Base-by-base conservation (phyloP, 64 coral and sea anemone species). In the Actinia equina region DNA sequence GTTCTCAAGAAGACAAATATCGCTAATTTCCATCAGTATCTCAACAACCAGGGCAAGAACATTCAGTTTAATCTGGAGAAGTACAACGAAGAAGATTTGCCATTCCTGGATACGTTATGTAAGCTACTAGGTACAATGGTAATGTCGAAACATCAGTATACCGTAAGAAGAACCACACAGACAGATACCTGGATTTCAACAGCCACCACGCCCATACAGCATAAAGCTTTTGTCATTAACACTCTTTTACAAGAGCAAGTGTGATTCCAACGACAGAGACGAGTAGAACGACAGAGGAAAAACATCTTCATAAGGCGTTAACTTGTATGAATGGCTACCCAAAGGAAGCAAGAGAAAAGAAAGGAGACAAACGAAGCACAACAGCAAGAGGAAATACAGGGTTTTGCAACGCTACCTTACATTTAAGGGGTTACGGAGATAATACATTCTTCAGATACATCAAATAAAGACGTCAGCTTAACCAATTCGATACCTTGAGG, bases 191-290 rank as follows among this genome's bases (percentile, higher is more conserved):
- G 17, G 42, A 56, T 43, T 86, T 41, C 11, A n/a, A 23, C 25
- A 43, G 58, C 17, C 84, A 86, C 56, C 84, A 86, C 42, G 58
- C 84, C 84, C 17, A 26, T 19, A 11, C 84, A 86, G 37, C 84
- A 86, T 15, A 67, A 86, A 20, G 43, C 14, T 37, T 43, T 60
- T 43, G 84, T 86, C 17, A 42, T 64, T 5, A 86, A 27, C 15
- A 64, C 84, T 56, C 59, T 84, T 16, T 25, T 4, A n/a, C 3
- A 45, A 56, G 82, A 22, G 19, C 15, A 19, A 20, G 37, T 27
- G 20, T 22, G 30, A 27, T 84, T n/a, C 46, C 13, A 8, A 20
- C 12, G 59, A 59, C 23, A n/a, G 20, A 84, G 26, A 18, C 4
- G 2, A 41, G 19, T 26, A 22, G 59, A 20, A 20, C 45, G 27